These are phyloP conservation scores for Homalodisca vitripennis DNA, from an alignment of 1,140 invertebrate genomes.

Conservation along the genomic window DNA sequence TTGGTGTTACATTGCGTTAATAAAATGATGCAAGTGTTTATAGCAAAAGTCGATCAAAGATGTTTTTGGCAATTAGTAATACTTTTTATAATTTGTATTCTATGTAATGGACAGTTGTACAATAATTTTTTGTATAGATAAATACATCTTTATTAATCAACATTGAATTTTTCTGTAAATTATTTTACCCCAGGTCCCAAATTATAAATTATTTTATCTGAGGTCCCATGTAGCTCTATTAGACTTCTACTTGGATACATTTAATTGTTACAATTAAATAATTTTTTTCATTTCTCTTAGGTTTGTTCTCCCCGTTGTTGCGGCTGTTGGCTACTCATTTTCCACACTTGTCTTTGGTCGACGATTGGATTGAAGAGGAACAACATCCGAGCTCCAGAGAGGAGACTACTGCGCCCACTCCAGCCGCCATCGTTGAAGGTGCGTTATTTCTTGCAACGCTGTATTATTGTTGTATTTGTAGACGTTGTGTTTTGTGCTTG, in stretches of 20 bases:
- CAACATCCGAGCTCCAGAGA: slow-evolving; percentile 5
- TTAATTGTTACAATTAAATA: neutral
- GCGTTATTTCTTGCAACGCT: neutral
- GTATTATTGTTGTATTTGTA: slow-evolving; percentile 38
- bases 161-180: too few species aligned
- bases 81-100: too few species aligned
- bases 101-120: too few species aligned
- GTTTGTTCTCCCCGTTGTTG: slow-evolving; percentile 81
- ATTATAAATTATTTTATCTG: neutral
- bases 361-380: slow-evolving; percentile 91
- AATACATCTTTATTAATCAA: too few species aligned
- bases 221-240: neutral
- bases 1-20: too few species aligned
- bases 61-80: too few species aligned
- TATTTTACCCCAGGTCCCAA: too few species aligned
- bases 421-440: slow-evolving; percentile 42
- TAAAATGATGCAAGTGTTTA: too few species aligned
- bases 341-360: slow-evolving; percentile 91
- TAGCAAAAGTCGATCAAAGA: too few species aligned
- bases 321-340: slow-evolving; percentile 89
- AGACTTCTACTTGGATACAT: neutral
- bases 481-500: too few species aligned
- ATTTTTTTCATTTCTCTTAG: slow-evolving; percentile 46
- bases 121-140: too few species aligned
- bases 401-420: slow-evolving; percentile 33